These are phyloP conservation scores for Chaitophorus viminalis DNA, from an alignment of 2,888 invertebrate species.

Conservation along the genomic window DNA sequence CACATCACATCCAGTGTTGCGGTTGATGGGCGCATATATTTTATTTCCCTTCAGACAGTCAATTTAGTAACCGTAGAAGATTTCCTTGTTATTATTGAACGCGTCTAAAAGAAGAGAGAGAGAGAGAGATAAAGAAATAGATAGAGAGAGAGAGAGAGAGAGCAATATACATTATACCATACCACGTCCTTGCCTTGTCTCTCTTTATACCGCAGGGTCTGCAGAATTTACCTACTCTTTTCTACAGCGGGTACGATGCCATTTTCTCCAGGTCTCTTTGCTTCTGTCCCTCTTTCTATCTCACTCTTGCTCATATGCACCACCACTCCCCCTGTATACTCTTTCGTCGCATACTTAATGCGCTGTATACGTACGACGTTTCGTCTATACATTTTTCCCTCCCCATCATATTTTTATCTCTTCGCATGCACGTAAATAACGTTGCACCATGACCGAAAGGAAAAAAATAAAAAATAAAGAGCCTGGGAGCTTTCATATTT, in stretches of 20 bases:
- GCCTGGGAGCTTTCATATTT: constrained; percentile 38
- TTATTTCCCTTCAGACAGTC: constrained; percentile 17
- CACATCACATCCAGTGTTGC: not conserved
- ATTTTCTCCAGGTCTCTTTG: not conserved
- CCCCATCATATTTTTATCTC: constrained; percentile 12
- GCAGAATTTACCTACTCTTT: constrained; percentile 7
- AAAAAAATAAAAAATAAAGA: not conserved
- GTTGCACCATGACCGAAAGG: constrained; percentile 19
- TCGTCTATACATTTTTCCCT: not conserved
- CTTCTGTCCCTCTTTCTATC: no score
- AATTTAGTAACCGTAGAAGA: constrained; percentile 26
- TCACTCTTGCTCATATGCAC: no score
- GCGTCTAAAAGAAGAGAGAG: not conserved
- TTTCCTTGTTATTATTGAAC: constrained; percentile 42
- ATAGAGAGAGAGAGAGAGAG: no score
- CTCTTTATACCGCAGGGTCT: not conserved
- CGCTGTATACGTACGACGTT: not conserved
- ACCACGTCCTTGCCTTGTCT: not conserved
- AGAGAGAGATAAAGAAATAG: no score
- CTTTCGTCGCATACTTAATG: constrained; percentile 43
- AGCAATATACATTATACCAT: constrained; percentile 16
- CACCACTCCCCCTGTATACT: no score
- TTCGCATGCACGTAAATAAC: constrained; percentile 39
- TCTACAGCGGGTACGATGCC: not conserved
- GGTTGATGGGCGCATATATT: not conserved